A percentile compares a stretch with the other conserved stretches of the same genome.
phyloP scores from a whole-genome alignment of 2,888 invertebrate species.

The Strigamia transsilvanica region DNA sequence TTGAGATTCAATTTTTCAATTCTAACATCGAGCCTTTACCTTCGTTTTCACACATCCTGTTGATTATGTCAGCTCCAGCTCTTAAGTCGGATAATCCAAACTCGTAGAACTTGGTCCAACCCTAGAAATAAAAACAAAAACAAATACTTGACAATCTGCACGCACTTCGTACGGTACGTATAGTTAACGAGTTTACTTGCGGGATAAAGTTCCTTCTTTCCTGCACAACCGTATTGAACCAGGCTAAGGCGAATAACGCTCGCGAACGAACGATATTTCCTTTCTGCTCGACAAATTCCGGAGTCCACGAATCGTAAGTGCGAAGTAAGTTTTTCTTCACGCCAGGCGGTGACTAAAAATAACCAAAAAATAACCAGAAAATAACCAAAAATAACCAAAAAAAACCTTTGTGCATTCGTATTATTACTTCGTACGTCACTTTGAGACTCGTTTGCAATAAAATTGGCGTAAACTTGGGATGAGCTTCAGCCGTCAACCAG shows the following conservation, averaged over 20 bases:
- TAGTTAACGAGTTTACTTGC: conserved; percentile 64
- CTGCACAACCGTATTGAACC: conserved; percentile 85
- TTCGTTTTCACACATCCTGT: conserved; percentile 65
- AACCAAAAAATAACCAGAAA: conserved; percentile 59
- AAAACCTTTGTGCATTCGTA: not conserved
- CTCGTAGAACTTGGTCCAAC: conserved; percentile 90
- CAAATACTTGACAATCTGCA: not conserved
- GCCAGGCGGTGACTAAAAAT: conserved; percentile 78
- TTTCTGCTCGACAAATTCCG: conserved; percentile 63
- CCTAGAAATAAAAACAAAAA: conserved; percentile 65
- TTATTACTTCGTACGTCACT: conserved; percentile 73
- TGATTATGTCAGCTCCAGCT: conserved; percentile 75
- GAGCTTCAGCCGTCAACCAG: conserved; percentile 88
- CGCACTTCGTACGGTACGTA: too few relatives aligned
- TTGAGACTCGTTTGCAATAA: conserved; percentile 81
- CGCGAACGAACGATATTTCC: conserved; percentile 62
- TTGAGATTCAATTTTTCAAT: too few relatives aligned
- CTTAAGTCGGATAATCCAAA: conserved; percentile 83
- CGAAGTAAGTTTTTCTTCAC: conserved; percentile 81
- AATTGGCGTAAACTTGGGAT: conserved; percentile 76
- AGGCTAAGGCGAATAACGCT: conserved; percentile 79
- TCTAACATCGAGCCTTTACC: not conserved
- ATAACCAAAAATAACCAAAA: conserved; percentile 65
- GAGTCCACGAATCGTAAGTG: conserved; percentile 77
- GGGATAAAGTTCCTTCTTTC: conserved; percentile 93